A percentile compares a stretch with the other conserved stretches of the same genome.
Conservation (phyloP, 2,113 vertebrate genomes). For the Fulmarus glacialis region DNA sequence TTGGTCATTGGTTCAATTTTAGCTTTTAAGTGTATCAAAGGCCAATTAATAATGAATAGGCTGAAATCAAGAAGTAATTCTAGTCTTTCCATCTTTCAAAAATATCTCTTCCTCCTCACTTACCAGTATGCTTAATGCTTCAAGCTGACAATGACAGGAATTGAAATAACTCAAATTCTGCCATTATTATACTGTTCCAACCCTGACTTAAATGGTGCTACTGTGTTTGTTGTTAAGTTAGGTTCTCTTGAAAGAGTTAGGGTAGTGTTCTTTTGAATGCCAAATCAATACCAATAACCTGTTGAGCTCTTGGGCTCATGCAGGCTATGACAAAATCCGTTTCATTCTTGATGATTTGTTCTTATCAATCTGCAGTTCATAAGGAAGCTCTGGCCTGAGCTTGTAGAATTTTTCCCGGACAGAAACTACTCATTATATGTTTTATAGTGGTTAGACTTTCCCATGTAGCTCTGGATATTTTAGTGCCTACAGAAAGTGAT, state of each 20-base stretch:
- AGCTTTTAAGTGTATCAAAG: background rate
- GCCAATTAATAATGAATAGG: background rate
- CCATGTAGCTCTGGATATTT: background rate
- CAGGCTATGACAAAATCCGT: background rate
- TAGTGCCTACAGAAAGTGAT: background rate
- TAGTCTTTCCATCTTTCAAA: background rate
- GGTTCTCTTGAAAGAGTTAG: background rate
- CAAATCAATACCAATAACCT: slow-evolving; percentile 42
- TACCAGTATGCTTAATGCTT: background rate
- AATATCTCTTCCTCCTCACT: background rate
- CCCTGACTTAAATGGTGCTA: background rate
- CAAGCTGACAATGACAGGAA: background rate
- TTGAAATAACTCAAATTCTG: background rate
- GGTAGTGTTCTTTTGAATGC: slow-evolving; percentile 12
- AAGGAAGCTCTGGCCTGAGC: background rate
- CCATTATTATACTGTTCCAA: background rate
- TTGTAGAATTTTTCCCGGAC: background rate
- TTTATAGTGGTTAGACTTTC: background rate
- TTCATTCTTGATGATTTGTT: slow-evolving; percentile 3
- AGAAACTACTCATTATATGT: background rate
- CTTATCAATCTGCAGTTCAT: background rate
- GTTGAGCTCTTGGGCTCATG: background rate
- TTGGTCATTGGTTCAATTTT: background rate
- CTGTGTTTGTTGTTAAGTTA: slow-evolving; percentile 8
- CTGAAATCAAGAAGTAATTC: background rate